Conservation (phyloP, 2,797 vertebrate genomes). For the Cyprinodon diabolis region DNA sequence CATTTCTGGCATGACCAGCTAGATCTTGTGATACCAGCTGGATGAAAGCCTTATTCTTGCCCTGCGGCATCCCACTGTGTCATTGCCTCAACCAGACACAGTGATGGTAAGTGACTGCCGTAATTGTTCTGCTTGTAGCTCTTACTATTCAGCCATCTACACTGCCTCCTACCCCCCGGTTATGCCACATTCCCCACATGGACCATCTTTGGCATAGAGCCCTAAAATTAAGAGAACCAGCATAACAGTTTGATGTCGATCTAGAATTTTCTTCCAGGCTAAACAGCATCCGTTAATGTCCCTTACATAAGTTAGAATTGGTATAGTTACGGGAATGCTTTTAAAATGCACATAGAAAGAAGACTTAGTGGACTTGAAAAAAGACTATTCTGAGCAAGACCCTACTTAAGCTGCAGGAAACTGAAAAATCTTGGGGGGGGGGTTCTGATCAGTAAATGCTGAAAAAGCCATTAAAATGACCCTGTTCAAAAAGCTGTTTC, state of each 20-base stretch:
- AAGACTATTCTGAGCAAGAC: not conserved
- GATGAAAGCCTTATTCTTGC: conserved; percentile 73
- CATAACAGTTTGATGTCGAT: conserved; percentile 42
- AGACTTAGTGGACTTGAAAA: not conserved
- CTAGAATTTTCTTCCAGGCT: conserved; percentile 31
- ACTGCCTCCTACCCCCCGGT: conserved; percentile 70
- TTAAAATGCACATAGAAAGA: not conserved
- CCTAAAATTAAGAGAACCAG: conserved; percentile 30
- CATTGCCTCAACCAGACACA: conserved; percentile 74
- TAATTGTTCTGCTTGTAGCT: conserved; percentile 81
- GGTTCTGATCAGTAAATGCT: not conserved
- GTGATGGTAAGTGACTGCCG: conserved; percentile 82
- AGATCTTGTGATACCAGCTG: conserved; percentile 78
- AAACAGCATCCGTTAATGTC: not conserved
- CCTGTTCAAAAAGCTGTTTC: not conserved
- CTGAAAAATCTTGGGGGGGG: not conserved
- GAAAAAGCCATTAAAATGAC: not conserved
- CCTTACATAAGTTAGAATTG: not conserved
- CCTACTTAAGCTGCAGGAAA: not conserved
- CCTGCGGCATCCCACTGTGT: conserved; percentile 71
- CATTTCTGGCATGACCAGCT: conserved; percentile 74
- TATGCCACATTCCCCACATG: conserved; percentile 65
- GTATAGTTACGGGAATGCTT: not conserved
- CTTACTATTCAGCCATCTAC: conserved; percentile 68
- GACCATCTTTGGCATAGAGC: conserved; percentile 63